These are phyloP conservation scores for Ypsolopha scabrella DNA, from an alignment of 2,888 invertebrate species.

Conservation along the genomic window DNA sequence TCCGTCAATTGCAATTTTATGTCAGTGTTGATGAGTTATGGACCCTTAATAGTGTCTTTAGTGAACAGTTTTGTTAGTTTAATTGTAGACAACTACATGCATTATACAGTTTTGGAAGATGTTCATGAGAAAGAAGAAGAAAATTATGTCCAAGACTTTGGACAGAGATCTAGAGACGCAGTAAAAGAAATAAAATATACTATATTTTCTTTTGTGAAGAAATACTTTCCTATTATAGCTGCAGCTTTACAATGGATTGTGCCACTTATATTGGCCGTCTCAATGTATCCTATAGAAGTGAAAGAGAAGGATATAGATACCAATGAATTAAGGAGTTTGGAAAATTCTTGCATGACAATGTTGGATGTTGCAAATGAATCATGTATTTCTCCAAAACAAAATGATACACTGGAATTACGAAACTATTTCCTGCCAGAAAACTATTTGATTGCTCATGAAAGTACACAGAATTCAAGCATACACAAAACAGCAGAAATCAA, in stretches of 20 bases:
- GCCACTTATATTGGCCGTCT: slow-evolving; percentile 38
- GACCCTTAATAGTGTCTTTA: slow-evolving; percentile 46
- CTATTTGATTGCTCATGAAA: slow-evolving; percentile 35
- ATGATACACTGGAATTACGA: slow-evolving; percentile 25
- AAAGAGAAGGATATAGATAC: slow-evolving; percentile 26
- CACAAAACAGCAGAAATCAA: slow-evolving; percentile 23
- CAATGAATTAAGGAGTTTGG: slow-evolving; percentile 21
- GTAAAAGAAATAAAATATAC: slow-evolving; percentile 8
- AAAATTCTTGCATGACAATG: slow-evolving; percentile 39
- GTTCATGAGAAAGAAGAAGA: slow-evolving; percentile 34
- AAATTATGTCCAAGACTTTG: slow-evolving; percentile 31
- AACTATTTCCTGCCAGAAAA: slow-evolving; percentile 27
- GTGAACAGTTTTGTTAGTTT: slow-evolving; percentile 55
- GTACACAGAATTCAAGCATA: slow-evolving; percentile 15
- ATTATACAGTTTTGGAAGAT: slow-evolving; percentile 41
- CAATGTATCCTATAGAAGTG: slow-evolving; percentile 48
- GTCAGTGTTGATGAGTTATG: slow-evolving; percentile 40
- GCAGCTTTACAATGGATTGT: slow-evolving; percentile 48
- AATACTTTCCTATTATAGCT: slow-evolving; percentile 37
- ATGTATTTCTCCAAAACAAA: slow-evolving; percentile 19
- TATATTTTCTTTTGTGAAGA: slow-evolving; percentile 25
- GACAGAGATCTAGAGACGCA: slow-evolving; percentile 11
- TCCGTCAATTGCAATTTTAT: slow-evolving; percentile 29
- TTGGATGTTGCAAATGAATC: slow-evolving; percentile 31
- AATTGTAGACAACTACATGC: slow-evolving; percentile 55